Base-by-base conservation (phyloP, 2,113 vertebrate species). In the Alethe castanea region DNA sequence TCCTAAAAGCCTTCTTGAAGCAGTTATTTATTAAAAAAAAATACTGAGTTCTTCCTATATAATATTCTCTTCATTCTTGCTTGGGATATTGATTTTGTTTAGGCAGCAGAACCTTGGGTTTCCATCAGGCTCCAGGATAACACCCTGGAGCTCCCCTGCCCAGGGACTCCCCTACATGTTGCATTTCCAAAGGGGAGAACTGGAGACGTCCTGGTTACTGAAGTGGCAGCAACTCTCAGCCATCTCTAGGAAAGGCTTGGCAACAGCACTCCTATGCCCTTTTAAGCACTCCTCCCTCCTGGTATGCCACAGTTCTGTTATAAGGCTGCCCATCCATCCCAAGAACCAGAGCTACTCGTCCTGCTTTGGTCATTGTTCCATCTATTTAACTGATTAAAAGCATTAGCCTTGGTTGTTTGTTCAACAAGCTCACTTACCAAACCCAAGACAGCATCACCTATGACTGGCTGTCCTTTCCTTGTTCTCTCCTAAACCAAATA, bases 1-100 rank as follows among this genome's bases (percentile, higher is more conserved):
- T 88, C 45, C 70, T 71, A 44, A 77, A 83, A 73, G 59, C 22
- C 42, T 54, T 92, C 69, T 67, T 66, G 56, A 94, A 87, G 80
- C 71, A 81, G 54, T 44, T 61, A 59, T 28, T 77, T 81, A 61
- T 66, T 67, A 86, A 82, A 82, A 28, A 82, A 28, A 67, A 87
- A 72, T 19, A 69, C 45, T 6, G 12, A 90, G 14, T 19, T 50
- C 54, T 67, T 86, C 62, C 45, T 80, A 29, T 17, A 33, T 11
- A 29, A 42, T 15, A 42, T 26, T 13, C 17, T 59, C 38, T 57
- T 62, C 24, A 76, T 31, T 42, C 59, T 80, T 76, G 25, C 50
- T 77, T 33, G 5, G 35, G 48, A 45, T 65, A 53, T 11, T n/a
- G 23, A 47, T 70, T 73, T 53, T 20, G 9, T 61, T 85, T 26